These are phyloP conservation scores for Montipora efflorescens DNA, from an alignment of 64 coral and sea anemone species.

Conservation along the genomic window DNA sequence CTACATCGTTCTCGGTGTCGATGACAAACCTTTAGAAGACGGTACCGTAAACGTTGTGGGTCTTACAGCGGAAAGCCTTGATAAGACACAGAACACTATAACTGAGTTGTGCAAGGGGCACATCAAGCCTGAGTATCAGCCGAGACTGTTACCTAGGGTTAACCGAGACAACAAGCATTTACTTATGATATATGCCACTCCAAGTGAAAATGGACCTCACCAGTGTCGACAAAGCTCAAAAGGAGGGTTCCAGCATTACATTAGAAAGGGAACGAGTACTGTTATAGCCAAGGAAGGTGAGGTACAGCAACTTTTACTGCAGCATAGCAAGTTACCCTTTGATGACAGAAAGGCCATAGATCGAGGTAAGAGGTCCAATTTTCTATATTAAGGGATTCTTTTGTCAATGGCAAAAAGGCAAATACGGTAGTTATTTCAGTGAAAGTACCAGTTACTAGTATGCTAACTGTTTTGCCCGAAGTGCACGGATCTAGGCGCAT, in stretches of 20 bases:
- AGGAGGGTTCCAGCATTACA: conserved; percentile 21
- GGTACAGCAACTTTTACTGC: background rate
- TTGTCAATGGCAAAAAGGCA: too few relatives aligned
- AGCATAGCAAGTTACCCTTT: conserved; percentile 46
- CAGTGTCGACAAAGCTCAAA: conserved; percentile 42
- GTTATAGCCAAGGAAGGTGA: conserved; percentile 6
- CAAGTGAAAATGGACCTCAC: conserved; percentile 59
- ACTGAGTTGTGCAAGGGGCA: conserved; percentile 24
- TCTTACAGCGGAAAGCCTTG: conserved; percentile 18
- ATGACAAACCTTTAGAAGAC: conserved; percentile 34
- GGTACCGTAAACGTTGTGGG: conserved; percentile 17
- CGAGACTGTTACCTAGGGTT: conserved; percentile 41
- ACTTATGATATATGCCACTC: conserved; percentile 63
- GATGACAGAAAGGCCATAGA: conserved; percentile 50
- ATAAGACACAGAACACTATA: conserved; percentile 45
- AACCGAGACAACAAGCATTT: conserved; percentile 24
- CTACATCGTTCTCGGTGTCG: conserved; percentile 73
- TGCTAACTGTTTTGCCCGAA: too few relatives aligned
- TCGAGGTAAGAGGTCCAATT: conserved; percentile 4
- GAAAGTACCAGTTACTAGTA: too few relatives aligned
- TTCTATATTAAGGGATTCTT: background rate
- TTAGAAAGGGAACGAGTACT: conserved; percentile 49
- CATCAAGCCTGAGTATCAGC: conserved; percentile 37
- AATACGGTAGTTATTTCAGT: too few relatives aligned
- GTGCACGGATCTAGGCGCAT: too few relatives aligned